phyloP scores from a whole-genome alignment of 1,140 invertebrate genomes.

The Caenorhabditis inopinata region DNA sequence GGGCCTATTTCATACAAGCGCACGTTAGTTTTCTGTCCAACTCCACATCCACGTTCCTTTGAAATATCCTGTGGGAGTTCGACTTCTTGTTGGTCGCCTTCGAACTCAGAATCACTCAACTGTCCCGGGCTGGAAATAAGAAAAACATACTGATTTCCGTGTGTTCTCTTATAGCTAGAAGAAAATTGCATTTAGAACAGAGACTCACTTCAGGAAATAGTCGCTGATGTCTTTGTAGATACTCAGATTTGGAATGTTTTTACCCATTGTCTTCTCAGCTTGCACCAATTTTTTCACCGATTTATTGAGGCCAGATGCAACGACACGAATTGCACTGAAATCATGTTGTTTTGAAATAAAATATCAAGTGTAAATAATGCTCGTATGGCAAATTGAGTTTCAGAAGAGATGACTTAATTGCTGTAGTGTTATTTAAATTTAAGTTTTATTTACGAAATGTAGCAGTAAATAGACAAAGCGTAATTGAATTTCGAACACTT shows the following conservation, averaged over 20 bases:
- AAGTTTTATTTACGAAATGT: too few relatives aligned
- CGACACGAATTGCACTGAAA: constrained; percentile 50
- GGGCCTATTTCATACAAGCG: constrained; percentile 83
- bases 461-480: too few relatives aligned
- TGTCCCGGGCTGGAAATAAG: constrained; percentile 72
- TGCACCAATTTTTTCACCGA: constrained; percentile 90
- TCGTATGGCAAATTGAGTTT: too few relatives aligned
- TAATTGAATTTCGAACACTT: too few relatives aligned
- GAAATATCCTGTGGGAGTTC: constrained; percentile 62
- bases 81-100: constrained; percentile 71
- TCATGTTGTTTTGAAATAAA: neutral
- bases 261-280: constrained; percentile 71
- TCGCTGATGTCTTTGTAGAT: constrained; percentile 85
- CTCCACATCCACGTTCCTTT: constrained; percentile 58
- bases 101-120: constrained; percentile 89
- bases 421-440: too few relatives aligned
- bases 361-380: too few relatives aligned
- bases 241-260: constrained; percentile 79
- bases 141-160: too few relatives aligned
- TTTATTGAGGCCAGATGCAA: constrained; percentile 84
- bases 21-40: constrained; percentile 74
- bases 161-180: too few relatives aligned
- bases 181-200: neutral
- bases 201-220: constrained; percentile 79
- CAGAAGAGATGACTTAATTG: too few relatives aligned